phyloP scores from a whole-genome alignment of 2,888 invertebrate genomes.

The Zygogramma bicolorata region DNA sequence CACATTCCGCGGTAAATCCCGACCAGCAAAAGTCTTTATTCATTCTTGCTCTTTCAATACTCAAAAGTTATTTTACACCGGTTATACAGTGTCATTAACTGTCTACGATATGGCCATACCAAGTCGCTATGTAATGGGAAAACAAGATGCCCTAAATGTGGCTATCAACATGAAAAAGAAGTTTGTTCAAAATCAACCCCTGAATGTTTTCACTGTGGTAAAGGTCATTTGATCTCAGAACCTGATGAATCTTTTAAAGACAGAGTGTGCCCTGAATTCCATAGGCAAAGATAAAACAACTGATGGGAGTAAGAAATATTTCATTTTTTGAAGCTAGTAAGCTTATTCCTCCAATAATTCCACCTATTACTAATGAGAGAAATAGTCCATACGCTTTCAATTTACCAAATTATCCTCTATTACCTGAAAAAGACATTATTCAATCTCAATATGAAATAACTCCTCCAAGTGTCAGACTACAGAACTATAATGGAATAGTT shows the following conservation, averaged over 20 bases:
- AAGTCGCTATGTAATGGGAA: not conserved
- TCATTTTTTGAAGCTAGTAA: not conserved
- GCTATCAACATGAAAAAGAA: not conserved
- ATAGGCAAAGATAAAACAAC: not conserved
- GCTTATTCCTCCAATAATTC: not conserved
- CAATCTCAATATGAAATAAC: not conserved
- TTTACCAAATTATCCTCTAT: not conserved
- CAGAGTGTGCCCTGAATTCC: not conserved
- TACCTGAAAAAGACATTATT: not conserved
- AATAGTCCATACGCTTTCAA: too few species aligned
- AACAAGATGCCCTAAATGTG: slow-evolving; percentile 8
- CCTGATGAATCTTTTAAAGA: not conserved
- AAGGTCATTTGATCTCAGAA: not conserved
- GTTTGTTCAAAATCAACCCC: not conserved
- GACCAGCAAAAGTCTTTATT: too few species aligned
- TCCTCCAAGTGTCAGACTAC: too few species aligned
- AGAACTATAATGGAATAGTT: not conserved
- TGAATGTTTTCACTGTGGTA: not conserved
- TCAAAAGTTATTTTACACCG: not conserved
- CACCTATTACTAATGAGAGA: too few species aligned
- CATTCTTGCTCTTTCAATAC: not conserved
- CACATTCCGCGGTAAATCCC: too few species aligned
- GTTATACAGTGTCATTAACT: not conserved
- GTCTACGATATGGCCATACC: not conserved
- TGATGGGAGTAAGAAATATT: slow-evolving; percentile 11